Evolutionary conservation across 2,113 vertebrate genomes (phyloP).

Genomic region (Oophaga pumilio): DNA sequence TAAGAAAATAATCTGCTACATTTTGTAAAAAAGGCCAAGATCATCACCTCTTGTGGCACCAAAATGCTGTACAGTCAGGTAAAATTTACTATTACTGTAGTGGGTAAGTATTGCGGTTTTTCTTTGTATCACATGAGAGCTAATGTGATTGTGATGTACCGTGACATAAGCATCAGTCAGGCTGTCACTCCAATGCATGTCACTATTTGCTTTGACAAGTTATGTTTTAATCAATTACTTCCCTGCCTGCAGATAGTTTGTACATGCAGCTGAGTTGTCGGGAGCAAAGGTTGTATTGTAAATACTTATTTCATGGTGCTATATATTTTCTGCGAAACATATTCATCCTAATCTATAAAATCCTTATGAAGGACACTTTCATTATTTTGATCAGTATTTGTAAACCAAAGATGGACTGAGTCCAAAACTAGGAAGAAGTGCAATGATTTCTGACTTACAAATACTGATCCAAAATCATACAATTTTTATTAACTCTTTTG

Average conservation of each 20-base stretch:
- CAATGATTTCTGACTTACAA: too few species aligned
- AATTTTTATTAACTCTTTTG: too few species aligned
- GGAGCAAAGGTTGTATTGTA: neutral
- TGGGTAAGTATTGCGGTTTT: neutral
- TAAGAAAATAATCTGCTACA: neutral
- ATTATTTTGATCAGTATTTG: too few species aligned
- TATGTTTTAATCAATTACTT: neutral
- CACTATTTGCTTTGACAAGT: neutral
- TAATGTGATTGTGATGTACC: neutral
- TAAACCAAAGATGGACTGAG: too few species aligned
- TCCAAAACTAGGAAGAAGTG: too few species aligned
- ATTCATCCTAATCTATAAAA: neutral
- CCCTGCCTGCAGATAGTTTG: slow-evolving; percentile 20
- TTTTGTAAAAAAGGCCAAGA: neutral
- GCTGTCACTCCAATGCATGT: neutral
- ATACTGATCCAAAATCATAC: too few species aligned
- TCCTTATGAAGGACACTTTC: neutral
- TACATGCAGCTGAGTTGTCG: slow-evolving; percentile 2
- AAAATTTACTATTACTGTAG: neutral
- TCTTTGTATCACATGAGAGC: neutral
- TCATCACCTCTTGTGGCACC: neutral
- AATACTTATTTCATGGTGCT: neutral
- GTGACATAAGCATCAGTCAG: neutral
- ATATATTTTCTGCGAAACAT: neutral
- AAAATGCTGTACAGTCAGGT: neutral